Conservation (phyloP, 1,140 invertebrate genomes). For the Drosophila athabasca region DNA sequence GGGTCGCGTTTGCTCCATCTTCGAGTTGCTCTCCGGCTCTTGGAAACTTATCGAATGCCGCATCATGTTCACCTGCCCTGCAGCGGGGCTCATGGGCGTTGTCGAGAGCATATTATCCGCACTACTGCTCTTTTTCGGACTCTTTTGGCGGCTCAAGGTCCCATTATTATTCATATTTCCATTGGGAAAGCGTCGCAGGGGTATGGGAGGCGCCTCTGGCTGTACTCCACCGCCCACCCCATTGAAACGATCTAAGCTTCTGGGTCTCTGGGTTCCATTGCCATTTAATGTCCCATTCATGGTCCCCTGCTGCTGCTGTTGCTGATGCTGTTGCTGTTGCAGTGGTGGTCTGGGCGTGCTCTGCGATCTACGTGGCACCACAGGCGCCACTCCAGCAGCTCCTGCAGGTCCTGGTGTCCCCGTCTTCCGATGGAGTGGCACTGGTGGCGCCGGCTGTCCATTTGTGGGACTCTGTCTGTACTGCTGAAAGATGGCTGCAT, state of each 20-base stretch:
- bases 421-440: conserved; percentile 52
- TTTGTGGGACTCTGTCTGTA: conserved; percentile 77
- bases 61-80: conserved; percentile 54
- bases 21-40: conserved; percentile 24
- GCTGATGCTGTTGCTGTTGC: conserved; percentile 55
- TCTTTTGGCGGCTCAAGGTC: conserved; percentile 48
- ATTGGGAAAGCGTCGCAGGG: conserved; percentile 69
- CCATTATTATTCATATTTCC: conserved; percentile 43
- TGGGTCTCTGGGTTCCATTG: conserved; percentile 67
- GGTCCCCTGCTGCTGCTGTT: conserved; percentile 31
- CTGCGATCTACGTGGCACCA: conserved; percentile 77
- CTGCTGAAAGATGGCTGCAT: conserved; percentile 77
- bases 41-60: conserved; percentile 80
- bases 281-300: conserved; percentile 65
- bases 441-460: conserved; percentile 51
- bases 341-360: conserved; percentile 69
- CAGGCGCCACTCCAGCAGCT: conserved; percentile 45
- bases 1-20: conserved; percentile 56
- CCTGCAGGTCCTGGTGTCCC: not conserved
- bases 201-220: conserved; percentile 71
- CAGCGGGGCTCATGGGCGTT: conserved; percentile 26
- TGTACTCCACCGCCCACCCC: conserved; percentile 15
- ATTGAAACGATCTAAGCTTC: conserved; percentile 80
- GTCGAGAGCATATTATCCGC: conserved; percentile 55
- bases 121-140: conserved; percentile 63